Evolutionary conservation across 2,888 invertebrate genomes (phyloP).

Genomic region (Cheilosia vulpina): DNA sequence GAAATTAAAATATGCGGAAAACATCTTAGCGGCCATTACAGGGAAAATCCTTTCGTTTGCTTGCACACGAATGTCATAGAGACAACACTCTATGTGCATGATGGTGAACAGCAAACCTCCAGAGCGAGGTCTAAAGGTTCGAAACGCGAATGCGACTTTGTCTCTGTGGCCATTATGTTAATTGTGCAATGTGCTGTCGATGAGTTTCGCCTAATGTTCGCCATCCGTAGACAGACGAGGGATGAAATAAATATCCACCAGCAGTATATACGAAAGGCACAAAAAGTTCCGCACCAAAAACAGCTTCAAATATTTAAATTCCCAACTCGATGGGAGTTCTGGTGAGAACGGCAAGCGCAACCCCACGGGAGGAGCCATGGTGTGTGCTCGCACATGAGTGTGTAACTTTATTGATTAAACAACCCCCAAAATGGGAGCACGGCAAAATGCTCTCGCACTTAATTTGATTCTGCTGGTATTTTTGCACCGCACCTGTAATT

Average conservation of each 20-base stretch:
- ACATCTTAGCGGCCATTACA: conserved; percentile 65
- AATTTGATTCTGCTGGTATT: conserved; percentile 67
- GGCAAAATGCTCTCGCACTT: conserved; percentile 71
- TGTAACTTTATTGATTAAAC: conserved; percentile 70
- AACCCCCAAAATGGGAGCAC: conserved; percentile 38
- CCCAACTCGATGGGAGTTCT: conserved; percentile 41
- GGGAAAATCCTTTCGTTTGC: conserved; percentile 48
- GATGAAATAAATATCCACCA: conserved; percentile 45
- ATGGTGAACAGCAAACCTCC: neutral
- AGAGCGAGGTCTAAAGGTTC: conserved; percentile 1
- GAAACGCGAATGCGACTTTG: conserved; percentile 52
- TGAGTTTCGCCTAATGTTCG: conserved; percentile 43
- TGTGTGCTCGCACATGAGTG: conserved; percentile 4
- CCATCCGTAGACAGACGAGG: neutral
- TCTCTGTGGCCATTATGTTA: conserved; percentile 66
- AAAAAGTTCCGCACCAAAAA: conserved; percentile 28
- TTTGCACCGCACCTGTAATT: conserved; percentile 67
- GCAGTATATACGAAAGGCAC: neutral
- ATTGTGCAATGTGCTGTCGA: conserved; percentile 63
- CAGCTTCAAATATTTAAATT: conserved; percentile 48
- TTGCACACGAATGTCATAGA: conserved; percentile 40
- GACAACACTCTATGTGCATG: conserved; percentile 15
- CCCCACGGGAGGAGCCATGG: neutral
- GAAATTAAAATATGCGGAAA: conserved; percentile 70
- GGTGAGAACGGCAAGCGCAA: neutral